Base-by-base conservation (phyloP, 2,888 invertebrate species). In the Erpobdella octoculata region DNA sequence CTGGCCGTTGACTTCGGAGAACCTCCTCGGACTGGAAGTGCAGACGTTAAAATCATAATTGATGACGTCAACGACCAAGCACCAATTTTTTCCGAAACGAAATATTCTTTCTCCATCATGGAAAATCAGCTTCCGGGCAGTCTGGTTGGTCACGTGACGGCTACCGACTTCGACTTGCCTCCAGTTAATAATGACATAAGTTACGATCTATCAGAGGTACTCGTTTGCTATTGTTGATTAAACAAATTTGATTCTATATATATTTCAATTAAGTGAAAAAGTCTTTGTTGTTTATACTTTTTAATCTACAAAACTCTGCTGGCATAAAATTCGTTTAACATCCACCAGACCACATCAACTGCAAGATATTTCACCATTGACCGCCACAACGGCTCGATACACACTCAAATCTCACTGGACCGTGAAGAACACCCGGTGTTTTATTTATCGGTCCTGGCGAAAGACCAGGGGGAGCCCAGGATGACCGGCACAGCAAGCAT, bases 321-420 rank as follows among this genome's bases (percentile, higher is more conserved):
- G n/a, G n/a, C n/a, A n/a, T n/a, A n/a, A n/a, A n/a, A n/a, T n/a
- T n/a, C n/a, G n/a, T n/a, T n/a, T n/a, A n/a, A n/a, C n/a, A n/a
- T n/a, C n/a, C n/a, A n/a, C n/a, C n/a, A n/a, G n/a, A n/a, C n/a
- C n/a, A n/a, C n/a, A n/a, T n/a, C n/a, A n/a, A 65, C 71, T n/a
- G 31, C 65, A 75, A 90, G 91, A 79, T 86, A 90, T 86, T 93
- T 96, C 80, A 88, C 89, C 4, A 90, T 96, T 70, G 92, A 95
- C 81, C 85, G 90, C 0, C 86, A 89, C 70, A 88, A 90, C 0
- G 96, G 95, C 0, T 87, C 90, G 15, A 89, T 96, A 0, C 89
- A 89, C 2, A 95, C 95, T 0, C 89, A 90, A 8, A 33, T 46
- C 12, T 21, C 31, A 21, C 72, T 76, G 61, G 75, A 76, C 68